Evolutionary conservation across 2,888 invertebrate species (phyloP).

Genomic region (Stegophylla sp.): DNA sequence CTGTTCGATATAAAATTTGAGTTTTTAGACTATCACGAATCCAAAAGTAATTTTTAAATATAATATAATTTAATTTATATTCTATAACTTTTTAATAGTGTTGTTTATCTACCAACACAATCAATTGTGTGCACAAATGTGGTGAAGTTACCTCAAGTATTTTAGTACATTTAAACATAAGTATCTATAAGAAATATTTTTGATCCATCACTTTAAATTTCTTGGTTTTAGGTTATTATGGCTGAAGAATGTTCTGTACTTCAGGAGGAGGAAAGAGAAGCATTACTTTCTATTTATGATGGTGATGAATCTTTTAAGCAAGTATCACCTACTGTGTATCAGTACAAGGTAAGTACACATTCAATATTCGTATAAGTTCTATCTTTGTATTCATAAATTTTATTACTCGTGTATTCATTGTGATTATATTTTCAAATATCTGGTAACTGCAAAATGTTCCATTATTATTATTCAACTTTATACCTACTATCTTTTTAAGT

Average conservation of each 20-base stretch:
- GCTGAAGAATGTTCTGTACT: slow-evolving; percentile 72
- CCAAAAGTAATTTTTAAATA: too few relatives aligned
- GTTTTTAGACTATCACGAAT: too few relatives aligned
- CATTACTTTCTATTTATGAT: slow-evolving; percentile 90
- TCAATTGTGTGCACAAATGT: too few relatives aligned
- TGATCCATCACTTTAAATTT: not conserved
- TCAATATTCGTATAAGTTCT: not conserved
- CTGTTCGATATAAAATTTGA: too few relatives aligned
- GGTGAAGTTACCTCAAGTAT: too few relatives aligned
- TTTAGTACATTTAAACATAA: too few relatives aligned
- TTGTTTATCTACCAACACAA: too few relatives aligned
- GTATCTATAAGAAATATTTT: too few relatives aligned
- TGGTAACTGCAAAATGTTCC: not conserved
- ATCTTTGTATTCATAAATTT: not conserved
- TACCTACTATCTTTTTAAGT: too few relatives aligned
- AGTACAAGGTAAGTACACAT: slow-evolving; percentile 79
- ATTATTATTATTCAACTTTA: not conserved
- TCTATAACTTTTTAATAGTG: too few relatives aligned
- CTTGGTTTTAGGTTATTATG: slow-evolving; percentile 20
- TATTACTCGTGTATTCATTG: too few relatives aligned
- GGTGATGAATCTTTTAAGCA: slow-evolving; percentile 88
- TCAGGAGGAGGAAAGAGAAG: slow-evolving; percentile 89
- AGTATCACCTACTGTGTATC: slow-evolving; percentile 78
- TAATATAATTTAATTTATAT: too few relatives aligned
- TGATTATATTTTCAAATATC: not conserved